These are phyloP conservation scores for Grammomys surdaster DNA, from an alignment of 2,113 vertebrate genomes.

Conservation along the genomic window DNA sequence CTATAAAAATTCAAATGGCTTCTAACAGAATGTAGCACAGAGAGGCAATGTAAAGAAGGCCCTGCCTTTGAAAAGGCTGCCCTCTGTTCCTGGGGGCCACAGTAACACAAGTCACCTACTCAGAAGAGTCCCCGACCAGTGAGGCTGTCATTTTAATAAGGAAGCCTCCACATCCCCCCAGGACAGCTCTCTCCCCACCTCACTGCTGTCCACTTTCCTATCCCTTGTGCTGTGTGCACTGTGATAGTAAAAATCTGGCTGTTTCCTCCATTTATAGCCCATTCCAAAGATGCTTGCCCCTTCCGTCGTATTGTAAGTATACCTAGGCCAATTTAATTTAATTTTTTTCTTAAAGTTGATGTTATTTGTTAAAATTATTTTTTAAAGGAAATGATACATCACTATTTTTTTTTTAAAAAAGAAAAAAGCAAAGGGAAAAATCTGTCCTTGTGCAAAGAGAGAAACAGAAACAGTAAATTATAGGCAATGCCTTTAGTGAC, in stretches of 20 bases:
- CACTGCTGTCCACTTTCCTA: neutral
- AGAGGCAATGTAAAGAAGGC: slow-evolving; percentile 71
- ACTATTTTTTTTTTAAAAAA: neutral
- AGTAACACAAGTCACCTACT: neutral
- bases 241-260: neutral
- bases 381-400: slow-evolving; percentile 20
- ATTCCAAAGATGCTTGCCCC: neutral
- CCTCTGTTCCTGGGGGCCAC: neutral
- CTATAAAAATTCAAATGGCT: slow-evolving; percentile 78
- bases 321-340: slow-evolving; percentile 1
- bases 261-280: neutral
- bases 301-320: neutral
- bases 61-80: slow-evolving; percentile 23
- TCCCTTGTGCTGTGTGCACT: neutral
- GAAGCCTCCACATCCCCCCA: neutral
- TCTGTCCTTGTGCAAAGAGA: neutral
- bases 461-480: neutral
- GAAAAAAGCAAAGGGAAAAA: neutral
- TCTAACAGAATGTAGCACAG: slow-evolving; percentile 43
- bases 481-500: neutral
- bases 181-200: neutral
- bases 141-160: neutral
- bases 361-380: slow-evolving; percentile 2
- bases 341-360: slow-evolving; percentile 1
- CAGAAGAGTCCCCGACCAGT: slow-evolving; percentile 3